phyloP scores from a whole-genome alignment of 64 coral and sea anemone species.

The Hydrozoanthus tunicans region DNA sequence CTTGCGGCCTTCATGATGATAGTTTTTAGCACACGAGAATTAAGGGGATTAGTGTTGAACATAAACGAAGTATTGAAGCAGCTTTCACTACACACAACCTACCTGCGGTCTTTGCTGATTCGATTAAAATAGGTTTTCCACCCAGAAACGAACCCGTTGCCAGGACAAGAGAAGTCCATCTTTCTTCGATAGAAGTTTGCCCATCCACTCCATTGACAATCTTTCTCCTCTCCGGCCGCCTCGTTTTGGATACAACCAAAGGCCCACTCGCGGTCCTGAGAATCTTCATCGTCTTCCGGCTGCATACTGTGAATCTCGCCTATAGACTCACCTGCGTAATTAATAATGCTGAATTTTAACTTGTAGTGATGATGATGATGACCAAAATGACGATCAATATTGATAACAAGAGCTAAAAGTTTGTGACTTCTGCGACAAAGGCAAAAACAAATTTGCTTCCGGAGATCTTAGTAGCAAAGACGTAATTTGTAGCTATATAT shows the following conservation, averaged over 20 bases:
- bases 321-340: background rate
- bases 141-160: constrained; percentile 1
- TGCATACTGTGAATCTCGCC: constrained; percentile 11
- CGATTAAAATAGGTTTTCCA: constrained; percentile 14
- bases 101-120: constrained; percentile 20
- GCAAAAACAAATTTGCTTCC: no score
- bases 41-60: no score
- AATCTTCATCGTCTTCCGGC: constrained; percentile 9
- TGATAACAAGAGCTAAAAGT: no score
- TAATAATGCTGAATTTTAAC: no score
- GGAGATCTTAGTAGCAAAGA: no score
- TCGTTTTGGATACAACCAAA: constrained; percentile 6
- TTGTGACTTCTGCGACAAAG: no score
- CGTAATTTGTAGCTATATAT: no score
- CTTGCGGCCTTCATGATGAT: no score
- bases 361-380: no score
- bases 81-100: background rate
- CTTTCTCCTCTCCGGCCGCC: background rate
- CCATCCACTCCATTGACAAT: constrained; percentile 30
- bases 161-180: constrained; percentile 31
- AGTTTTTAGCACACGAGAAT: no score
- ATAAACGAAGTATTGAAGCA: no score
- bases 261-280: constrained; percentile 20
- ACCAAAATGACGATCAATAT: no score
- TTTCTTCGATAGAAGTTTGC: background rate